Evolutionary conservation across 2,797 vertebrate genomes (phyloP), one percentile per base, ranked within the genome.

Genomic region (Myotis myotis): DNA sequence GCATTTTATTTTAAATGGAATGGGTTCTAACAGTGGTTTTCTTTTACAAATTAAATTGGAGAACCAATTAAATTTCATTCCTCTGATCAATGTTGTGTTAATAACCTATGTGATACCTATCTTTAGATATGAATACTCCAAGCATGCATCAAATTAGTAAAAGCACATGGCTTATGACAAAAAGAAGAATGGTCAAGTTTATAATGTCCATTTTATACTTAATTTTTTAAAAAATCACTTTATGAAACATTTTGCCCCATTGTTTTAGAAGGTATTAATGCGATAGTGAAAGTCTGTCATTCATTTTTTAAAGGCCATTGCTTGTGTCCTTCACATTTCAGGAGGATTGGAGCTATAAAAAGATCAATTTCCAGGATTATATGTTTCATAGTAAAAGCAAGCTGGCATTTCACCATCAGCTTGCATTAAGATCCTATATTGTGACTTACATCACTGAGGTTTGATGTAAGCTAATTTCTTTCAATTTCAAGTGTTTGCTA

Each of bases 351-450:
- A 72, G 23, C 86, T 66, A 84, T 95, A 87, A 92, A 38, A 89
- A 95, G 68, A 86, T 25, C 76, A 95, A 41, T 36, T 87, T 89
- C 83, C 60, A 89, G 55, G 76, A 95, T 96, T 95, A 72, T 66
- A 44, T 95, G 60, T 66, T 91, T 93, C 75, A 89, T 89, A 92
- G 75, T 53, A 96, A 95, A 96, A 91, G 68, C 76, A 91, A 87
- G 71, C 53, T 55, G 3, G 36, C 88, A 85, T 96, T 97, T 91
- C n/a, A 49, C 71, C 84, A 94, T 96, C 47, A 84, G 41, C 38
- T 91, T 85, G 38, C 88, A 47, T 90, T 96, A 95, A 93, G 60
- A 91, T 83, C 49, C 79, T 91, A 8, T 95, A 88, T 97, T 96
- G 96, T 92, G 66, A 86, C 86, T 93, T 96, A 78, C 2, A 79